phyloP scores from a whole-genome alignment of 2,888 invertebrate species.

The Iselma pallidipennis region DNA sequence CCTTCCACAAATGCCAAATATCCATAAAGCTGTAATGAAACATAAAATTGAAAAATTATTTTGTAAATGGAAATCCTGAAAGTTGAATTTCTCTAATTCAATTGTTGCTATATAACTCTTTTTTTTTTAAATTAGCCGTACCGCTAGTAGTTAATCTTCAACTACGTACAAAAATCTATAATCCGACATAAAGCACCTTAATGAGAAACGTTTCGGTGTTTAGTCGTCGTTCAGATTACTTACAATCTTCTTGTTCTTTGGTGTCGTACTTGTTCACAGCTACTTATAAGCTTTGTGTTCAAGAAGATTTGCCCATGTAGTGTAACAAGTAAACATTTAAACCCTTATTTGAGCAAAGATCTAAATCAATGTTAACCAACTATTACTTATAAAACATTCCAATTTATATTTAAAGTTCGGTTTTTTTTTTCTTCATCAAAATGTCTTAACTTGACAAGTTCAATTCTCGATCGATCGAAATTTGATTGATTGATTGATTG shows the following conservation, averaged over 20 bases:
- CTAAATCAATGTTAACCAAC: neutral
- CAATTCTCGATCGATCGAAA: neutral
- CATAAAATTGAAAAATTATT: neutral
- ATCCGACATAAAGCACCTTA: constrained; percentile 25
- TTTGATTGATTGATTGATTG: neutral
- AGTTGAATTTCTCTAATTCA: too few species aligned
- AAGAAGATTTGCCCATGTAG: neutral
- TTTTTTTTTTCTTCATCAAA: neutral
- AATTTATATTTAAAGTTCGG: neutral
- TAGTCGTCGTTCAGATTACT: constrained; percentile 23
- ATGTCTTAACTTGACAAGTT: neutral
- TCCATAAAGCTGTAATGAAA: constrained; percentile 48
- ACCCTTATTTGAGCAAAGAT: neutral
- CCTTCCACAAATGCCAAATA: constrained; percentile 41
- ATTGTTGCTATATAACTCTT: too few species aligned
- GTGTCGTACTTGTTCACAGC: neutral
- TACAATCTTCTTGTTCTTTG: constrained; percentile 13
- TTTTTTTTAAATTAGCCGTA: neutral
- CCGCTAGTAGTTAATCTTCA: constrained; percentile 32
- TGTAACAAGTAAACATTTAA: neutral
- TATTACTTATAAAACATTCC: too few species aligned
- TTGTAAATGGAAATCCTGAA: too few species aligned
- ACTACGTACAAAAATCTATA: constrained; percentile 24
- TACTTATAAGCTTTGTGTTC: neutral
- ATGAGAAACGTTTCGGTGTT: constrained; percentile 14